Evolutionary conservation across 2,888 invertebrate species (phyloP).

Genomic region (Malachius bipustulatus): DNA sequence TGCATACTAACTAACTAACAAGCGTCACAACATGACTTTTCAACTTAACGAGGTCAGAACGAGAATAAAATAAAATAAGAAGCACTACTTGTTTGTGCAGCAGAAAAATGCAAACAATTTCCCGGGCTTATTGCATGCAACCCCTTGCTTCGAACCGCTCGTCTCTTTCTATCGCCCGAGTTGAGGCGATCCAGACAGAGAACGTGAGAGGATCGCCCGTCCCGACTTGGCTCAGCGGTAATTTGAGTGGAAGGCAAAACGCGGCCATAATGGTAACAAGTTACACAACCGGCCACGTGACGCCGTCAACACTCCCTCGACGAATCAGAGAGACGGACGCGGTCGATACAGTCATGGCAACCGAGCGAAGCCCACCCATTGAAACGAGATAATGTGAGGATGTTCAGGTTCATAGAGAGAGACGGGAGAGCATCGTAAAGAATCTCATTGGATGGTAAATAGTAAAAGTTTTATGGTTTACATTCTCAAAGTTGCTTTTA

Average conservation of each 20-base stretch:
- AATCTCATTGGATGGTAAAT: conserved; percentile 37
- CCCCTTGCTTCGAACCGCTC: too few species aligned
- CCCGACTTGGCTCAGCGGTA: neutral
- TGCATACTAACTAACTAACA: too few species aligned
- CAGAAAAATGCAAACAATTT: too few species aligned
- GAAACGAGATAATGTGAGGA: conserved; percentile 21
- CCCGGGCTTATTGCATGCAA: too few species aligned
- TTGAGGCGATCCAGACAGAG: too few species aligned
- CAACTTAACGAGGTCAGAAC: too few species aligned
- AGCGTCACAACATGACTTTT: too few species aligned
- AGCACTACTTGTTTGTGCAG: too few species aligned
- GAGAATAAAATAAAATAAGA: too few species aligned
- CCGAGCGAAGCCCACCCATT: conserved; percentile 27
- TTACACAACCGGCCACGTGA: conserved; percentile 31
- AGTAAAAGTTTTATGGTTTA: conserved; percentile 38
- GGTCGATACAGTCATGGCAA: conserved; percentile 38
- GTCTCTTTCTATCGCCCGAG: too few species aligned
- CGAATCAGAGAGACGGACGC: conserved; percentile 28
- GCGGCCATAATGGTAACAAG: conserved; percentile 34
- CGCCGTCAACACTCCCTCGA: conserved; percentile 22
- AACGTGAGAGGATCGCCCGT: neutral
- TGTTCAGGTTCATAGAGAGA: conserved; percentile 19
- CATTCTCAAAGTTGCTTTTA: conserved; percentile 35
- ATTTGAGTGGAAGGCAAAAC: conserved; percentile 11
- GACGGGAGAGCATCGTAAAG: conserved; percentile 28